phyloP scores from a whole-genome alignment of 2,888 invertebrate genomes.

The Oasisia sp. region DNA sequence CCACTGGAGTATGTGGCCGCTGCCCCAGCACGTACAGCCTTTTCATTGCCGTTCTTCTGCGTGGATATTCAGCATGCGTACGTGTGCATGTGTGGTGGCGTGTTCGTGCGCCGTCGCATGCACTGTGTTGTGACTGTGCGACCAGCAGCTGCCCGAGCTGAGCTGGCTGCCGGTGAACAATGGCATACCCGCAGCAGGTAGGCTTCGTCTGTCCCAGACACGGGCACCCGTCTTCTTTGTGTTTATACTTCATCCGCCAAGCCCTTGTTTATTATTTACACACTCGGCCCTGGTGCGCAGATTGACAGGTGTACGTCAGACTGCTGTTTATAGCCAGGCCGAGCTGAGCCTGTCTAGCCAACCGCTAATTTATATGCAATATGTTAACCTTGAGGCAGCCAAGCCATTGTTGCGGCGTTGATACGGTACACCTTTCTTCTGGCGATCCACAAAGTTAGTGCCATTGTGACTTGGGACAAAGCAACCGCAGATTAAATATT shows the following conservation, averaged over 20 bases:
- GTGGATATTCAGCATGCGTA: slow-evolving; percentile 1
- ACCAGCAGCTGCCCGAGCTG: neutral
- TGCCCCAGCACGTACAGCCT: neutral
- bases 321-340: neutral
- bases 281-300: neutral
- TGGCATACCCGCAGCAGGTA: slow-evolving; percentile 5
- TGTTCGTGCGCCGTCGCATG: neutral
- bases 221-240: neutral
- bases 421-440: neutral
- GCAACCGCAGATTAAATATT: neutral
- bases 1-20: neutral
- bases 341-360: neutral
- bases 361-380: slow-evolving; percentile 6
- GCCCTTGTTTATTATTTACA: slow-evolving; percentile 13
- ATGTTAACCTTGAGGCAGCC: neutral
- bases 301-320: slow-evolving; percentile 4
- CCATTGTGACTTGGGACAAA: neutral
- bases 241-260: neutral
- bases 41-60: neutral
- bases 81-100: neutral
- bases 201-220: neutral
- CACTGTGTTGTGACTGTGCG: neutral
- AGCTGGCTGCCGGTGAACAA: neutral
- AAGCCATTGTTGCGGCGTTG: neutral
- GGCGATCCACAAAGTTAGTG: neutral